Conservation (phyloP, 2,888 invertebrate genomes). For the Tholera decimalis region DNA sequence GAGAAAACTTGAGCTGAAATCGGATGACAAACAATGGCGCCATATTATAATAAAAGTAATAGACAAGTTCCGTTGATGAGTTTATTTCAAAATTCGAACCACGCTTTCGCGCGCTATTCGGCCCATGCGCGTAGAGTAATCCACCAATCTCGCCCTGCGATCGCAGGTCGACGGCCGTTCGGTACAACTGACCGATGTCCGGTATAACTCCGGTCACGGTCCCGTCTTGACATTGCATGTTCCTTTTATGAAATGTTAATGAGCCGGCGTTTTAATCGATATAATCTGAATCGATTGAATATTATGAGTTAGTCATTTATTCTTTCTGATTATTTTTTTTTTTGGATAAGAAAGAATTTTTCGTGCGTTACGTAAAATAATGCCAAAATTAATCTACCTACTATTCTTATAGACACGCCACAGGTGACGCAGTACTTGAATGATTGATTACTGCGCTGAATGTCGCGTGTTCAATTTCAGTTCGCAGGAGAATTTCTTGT, state of each 20-base stretch:
- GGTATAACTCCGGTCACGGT: constrained; percentile 86
- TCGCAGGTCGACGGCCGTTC: constrained; percentile 77
- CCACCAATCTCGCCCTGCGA: constrained; percentile 77
- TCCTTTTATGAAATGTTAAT: constrained; percentile 71
- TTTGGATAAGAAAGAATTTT: neutral
- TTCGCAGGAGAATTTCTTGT: no score
- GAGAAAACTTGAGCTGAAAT: neutral
- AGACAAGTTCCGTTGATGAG: constrained; percentile 66
- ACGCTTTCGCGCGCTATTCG: constrained; percentile 74
- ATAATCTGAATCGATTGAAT: constrained; percentile 50
- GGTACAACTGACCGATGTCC: constrained; percentile 77
- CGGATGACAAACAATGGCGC: constrained; percentile 36
- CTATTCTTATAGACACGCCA: no score
- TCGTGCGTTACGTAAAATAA: neutral
- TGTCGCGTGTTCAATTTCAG: no score
- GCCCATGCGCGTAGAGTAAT: constrained; percentile 78
- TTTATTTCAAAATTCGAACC: constrained; percentile 76
- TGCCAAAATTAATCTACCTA: neutral
- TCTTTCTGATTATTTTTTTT: neutral
- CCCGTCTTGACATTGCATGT: constrained; percentile 80
- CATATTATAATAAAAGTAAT: constrained; percentile 46
- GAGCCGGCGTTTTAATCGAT: constrained; percentile 58
- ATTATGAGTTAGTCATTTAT: neutral
- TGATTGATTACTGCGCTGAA: no score
- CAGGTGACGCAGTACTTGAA: no score